These are phyloP conservation scores for Drosophila insularis DNA, from an alignment of 1,140 invertebrate genomes.

Conservation along the genomic window DNA sequence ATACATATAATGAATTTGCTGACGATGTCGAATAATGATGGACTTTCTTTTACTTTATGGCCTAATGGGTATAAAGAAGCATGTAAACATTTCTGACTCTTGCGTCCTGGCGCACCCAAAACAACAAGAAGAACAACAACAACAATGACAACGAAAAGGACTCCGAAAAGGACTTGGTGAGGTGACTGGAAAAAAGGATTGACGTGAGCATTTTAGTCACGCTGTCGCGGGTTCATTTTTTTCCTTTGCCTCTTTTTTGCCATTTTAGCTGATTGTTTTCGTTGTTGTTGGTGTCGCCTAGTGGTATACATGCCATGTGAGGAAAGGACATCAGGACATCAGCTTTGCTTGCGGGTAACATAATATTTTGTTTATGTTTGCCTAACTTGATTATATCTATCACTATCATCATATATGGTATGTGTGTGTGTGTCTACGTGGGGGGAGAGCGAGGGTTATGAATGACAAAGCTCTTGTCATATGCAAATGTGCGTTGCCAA, in stretches of 20 bases:
- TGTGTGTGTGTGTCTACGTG: neutral
- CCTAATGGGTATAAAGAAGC: slow-evolving; percentile 16
- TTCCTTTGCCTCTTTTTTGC: slow-evolving; percentile 45
- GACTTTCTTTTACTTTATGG: neutral
- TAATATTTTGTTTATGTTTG: slow-evolving; percentile 75
- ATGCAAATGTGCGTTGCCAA: slow-evolving; percentile 15
- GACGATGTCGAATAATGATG: no score
- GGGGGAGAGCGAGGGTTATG: neutral
- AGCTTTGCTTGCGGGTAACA: slow-evolving; percentile 53
- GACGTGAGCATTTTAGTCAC: slow-evolving; percentile 72
- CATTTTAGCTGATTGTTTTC: slow-evolving; percentile 76
- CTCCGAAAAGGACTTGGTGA: neutral
- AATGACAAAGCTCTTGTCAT: slow-evolving; percentile 27
- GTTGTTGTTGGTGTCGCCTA: slow-evolving; percentile 31
- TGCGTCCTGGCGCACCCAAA: slow-evolving; percentile 54
- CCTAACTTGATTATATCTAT: slow-evolving; percentile 75
- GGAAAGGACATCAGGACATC: slow-evolving; percentile 34
- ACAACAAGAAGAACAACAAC: slow-evolving; percentile 31
- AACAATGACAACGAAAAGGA: slow-evolving; percentile 17
- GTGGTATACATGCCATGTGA: slow-evolving; percentile 48
- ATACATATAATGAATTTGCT: no score
- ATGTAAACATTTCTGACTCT: slow-evolving; percentile 47
- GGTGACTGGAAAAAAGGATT: slow-evolving; percentile 56
- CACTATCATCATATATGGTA: slow-evolving; percentile 51
- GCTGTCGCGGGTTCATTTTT: slow-evolving; percentile 50